Evolutionary conservation across 2,888 invertebrate genomes (phyloP).

Genomic region (Temnothorax unifasciatus): DNA sequence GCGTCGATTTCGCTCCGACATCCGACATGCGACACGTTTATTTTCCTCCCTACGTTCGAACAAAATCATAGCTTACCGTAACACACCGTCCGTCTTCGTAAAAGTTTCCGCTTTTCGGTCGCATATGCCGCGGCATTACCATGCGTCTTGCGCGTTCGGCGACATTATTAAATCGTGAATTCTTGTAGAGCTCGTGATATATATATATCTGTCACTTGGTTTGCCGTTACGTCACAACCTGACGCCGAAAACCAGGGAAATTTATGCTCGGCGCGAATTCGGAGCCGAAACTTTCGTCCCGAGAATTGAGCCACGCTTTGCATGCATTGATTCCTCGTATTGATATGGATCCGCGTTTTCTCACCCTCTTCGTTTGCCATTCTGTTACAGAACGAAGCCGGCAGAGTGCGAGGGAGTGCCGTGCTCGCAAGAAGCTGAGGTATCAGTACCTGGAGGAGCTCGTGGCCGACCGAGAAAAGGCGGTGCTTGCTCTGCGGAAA

Average conservation of each 20-base stretch:
- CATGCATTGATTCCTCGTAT: slow-evolving; percentile 47
- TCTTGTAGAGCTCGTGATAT: slow-evolving; percentile 43
- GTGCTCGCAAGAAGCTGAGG: slow-evolving; percentile 97
- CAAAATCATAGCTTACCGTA: slow-evolving; percentile 39
- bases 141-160: slow-evolving; percentile 33
- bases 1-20: neutral
- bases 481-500: slow-evolving; percentile 94
- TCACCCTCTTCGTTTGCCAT: slow-evolving; percentile 61
- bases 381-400: slow-evolving; percentile 94
- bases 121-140: slow-evolving; percentile 53
- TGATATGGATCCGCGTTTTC: slow-evolving; percentile 56
- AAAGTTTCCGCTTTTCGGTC: slow-evolving; percentile 47
- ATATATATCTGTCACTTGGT: slow-evolving; percentile 40
- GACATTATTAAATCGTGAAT: slow-evolving; percentile 62
- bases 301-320: slow-evolving; percentile 26
- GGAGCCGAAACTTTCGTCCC: slow-evolving; percentile 5
- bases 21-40: slow-evolving; percentile 18
- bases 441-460: slow-evolving; percentile 99
- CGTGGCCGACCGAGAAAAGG: slow-evolving; percentile 96
- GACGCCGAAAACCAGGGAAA: slow-evolving; percentile 31
- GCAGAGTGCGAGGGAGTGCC: slow-evolving; percentile 98
- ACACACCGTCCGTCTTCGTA: slow-evolving; percentile 33
- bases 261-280: slow-evolving; percentile 55
- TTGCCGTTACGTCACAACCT: slow-evolving; percentile 36
- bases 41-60: neutral